phyloP scores from a whole-genome alignment of 2,888 invertebrate species.

The Caradrina clavipalpis region DNA sequence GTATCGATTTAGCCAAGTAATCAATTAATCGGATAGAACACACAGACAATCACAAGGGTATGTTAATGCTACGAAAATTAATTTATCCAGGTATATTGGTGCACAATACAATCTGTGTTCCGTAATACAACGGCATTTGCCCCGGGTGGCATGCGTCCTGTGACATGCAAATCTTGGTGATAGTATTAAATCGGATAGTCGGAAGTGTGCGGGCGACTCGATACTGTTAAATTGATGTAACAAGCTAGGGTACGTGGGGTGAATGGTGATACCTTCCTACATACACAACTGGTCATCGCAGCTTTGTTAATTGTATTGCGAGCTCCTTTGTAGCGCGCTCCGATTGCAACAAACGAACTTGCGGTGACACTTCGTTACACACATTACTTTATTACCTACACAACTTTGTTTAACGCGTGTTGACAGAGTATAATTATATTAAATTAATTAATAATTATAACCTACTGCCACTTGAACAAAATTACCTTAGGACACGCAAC shows the following conservation, averaged over 20 bases:
- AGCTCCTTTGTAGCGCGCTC: conserved; percentile 76
- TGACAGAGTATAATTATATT: neutral
- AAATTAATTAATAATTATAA: neutral
- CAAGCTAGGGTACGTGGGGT: conserved; percentile 75
- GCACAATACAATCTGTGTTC: conserved; percentile 77
- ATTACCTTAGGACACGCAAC: neutral
- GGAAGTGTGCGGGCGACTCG: conserved; percentile 78
- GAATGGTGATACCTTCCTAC: conserved; percentile 69
- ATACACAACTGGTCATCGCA: conserved; percentile 71
- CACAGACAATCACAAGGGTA: conserved; percentile 60
- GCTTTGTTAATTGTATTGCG: conserved; percentile 80
- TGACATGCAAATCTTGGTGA: conserved; percentile 90
- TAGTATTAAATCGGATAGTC: conserved; percentile 88
- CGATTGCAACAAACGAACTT: conserved; percentile 74
- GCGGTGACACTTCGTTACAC: conserved; percentile 60
- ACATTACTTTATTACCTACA: conserved; percentile 58
- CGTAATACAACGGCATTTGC: conserved; percentile 79
- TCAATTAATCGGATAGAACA: conserved; percentile 43
- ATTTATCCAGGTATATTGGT: conserved; percentile 78
- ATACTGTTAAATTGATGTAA: conserved; percentile 85
- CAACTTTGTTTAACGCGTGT: conserved; percentile 28
- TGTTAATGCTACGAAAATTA: conserved; percentile 71
- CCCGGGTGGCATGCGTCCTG: conserved; percentile 79
- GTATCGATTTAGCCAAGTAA: conserved; percentile 30
- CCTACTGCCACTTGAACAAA: neutral